Base-by-base conservation (phyloP, 1,140 invertebrate species). In the Metaphire vulgaris region DNA sequence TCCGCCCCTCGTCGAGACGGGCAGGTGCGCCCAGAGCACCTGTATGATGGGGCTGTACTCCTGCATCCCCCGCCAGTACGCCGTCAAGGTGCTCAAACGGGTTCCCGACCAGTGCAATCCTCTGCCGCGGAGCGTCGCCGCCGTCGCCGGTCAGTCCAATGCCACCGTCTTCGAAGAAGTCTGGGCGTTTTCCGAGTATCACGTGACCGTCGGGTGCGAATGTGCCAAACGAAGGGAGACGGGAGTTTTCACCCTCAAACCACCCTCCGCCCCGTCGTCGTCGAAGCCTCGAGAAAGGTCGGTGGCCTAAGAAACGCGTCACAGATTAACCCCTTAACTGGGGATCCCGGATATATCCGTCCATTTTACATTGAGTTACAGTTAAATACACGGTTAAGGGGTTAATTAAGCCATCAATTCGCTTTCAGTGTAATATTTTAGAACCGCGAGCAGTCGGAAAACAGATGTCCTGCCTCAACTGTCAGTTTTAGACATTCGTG, bases 1-100 rank as follows among this genome's bases (percentile, higher is more conserved):
- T 56, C 72, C 72, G 6, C 72, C 72, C 21, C 64, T 56, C 72
- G 34, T 74, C n/a, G 33, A 74, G 72, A 74, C 34, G 1, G 72
- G 72, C 32, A 30, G 56, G 33, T 74, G 72, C 33, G 26, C 56
- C 1, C 72, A 74, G 72, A 33, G 26, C n/a, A 31, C 33, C 33
- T 74, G 72, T 41, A 64, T 74, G 33, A 56, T 74, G 15, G 72
- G 72, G 1, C 29, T 64, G 34, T 74, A 64, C 34, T 33, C 33
- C 16, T 74, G 72, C 72, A 26, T 29, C 14, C 72, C 72, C n/a
- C 33, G 64, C 28, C 33, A 32, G 15, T 74, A 74, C 34, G 72
- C 64, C 72, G 64, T 74, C 33, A 41, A 66, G 56, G 56, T 74
- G 16, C 26, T 74, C 33, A 34, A 74, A 28, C 2, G 72, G 33